These are phyloP conservation scores for Endotricha flammealis DNA, from an alignment of 2,888 invertebrate species.

Conservation along the genomic window DNA sequence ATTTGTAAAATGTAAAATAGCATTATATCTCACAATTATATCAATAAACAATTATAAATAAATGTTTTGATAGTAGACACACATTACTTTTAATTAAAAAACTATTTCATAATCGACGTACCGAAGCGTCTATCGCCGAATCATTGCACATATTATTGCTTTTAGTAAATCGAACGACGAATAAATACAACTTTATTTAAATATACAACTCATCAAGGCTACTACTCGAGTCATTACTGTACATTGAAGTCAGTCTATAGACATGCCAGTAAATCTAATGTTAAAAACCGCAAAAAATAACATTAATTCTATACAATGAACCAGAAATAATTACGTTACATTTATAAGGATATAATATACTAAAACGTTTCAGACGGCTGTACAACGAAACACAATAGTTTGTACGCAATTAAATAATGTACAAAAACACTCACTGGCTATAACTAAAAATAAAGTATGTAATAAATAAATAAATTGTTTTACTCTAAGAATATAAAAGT, in stretches of 20 bases:
- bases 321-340: too few relatives aligned
- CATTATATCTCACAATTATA: too few relatives aligned
- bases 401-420: background rate
- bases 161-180: too few relatives aligned
- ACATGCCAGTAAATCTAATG: background rate
- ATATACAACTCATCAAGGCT: conserved; percentile 3
- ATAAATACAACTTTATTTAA: too few relatives aligned
- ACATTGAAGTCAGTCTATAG: conserved; percentile 8
- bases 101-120: too few relatives aligned
- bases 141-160: too few relatives aligned
- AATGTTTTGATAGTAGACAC: too few relatives aligned
- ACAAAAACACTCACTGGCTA: conserved; percentile 4
- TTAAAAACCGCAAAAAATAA: background rate
- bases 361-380: background rate
- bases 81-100: too few relatives aligned
- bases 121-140: too few relatives aligned
- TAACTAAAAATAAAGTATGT: conserved; percentile 6
- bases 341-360: too few relatives aligned
- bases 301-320: background rate
- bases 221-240: conserved; percentile 1
- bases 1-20: too few relatives aligned
- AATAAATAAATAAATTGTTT: conserved; percentile 28
- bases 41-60: too few relatives aligned
- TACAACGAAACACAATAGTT: conserved; percentile 1
- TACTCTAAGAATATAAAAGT: conserved; percentile 35